Conservation (phyloP, 1,140 invertebrate species). For the Uloborus diversus region DNA sequence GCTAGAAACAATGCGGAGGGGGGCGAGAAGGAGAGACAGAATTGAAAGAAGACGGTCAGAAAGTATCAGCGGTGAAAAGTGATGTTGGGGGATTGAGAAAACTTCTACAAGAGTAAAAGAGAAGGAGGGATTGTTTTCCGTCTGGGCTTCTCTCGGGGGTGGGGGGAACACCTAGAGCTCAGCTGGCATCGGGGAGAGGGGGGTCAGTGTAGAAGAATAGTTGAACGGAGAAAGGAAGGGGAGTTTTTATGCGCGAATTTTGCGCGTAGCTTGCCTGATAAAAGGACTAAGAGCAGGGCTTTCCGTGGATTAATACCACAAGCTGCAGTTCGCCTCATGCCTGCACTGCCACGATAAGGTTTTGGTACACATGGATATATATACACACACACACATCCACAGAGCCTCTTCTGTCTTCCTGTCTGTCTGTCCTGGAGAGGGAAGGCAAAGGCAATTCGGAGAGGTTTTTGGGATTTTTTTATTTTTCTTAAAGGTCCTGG, state of each 20-base stretch:
- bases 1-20: conserved; percentile 25
- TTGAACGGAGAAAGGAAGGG: neutral
- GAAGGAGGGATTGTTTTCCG: conserved; percentile 41
- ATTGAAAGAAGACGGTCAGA: conserved; percentile 11
- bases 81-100: conserved; percentile 37
- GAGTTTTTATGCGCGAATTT: conserved; percentile 54
- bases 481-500: neutral
- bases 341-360: conserved; percentile 42
- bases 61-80: conserved; percentile 51
- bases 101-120: conserved; percentile 43
- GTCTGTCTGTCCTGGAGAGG: neutral
- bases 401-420: conserved; percentile 20
- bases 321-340: conserved; percentile 20
- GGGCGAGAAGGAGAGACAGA: neutral
- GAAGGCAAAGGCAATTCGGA: neutral
- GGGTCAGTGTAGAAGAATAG: conserved; percentile 14
- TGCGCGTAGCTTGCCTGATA: conserved; percentile 43
- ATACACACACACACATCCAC: conserved; percentile 1
- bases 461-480: neutral
- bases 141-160: neutral
- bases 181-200: conserved; percentile 3
- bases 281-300: conserved; percentile 48
- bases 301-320: conserved; percentile 43
- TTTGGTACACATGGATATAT: conserved; percentile 44
- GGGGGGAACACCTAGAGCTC: neutral